Base-by-base conservation (phyloP, 2,113 vertebrate species). In the Ammodytes dubius region DNA sequence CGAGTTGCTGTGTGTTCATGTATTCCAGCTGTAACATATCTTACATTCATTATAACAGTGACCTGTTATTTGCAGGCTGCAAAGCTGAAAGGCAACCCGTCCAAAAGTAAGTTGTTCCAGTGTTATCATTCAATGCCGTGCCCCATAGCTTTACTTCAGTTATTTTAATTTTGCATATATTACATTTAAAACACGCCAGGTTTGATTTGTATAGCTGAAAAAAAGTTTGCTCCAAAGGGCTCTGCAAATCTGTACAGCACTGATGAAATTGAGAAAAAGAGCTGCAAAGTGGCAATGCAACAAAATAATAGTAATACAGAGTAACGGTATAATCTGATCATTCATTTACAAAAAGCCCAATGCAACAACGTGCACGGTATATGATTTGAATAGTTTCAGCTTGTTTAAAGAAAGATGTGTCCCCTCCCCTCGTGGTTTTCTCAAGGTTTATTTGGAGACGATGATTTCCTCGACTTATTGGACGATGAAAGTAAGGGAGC, bases 391-490 rank as follows among this genome's bases (percentile, higher is more conserved):
- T 6, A 49, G 14, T 60, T 11, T 47, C 47, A 49, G 35, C 58
- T 52, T n/a, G 17, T 49, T 2, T 59, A 50, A 60, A 52, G 43
- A 27, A 27, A 27, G 27, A 27, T 27, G 8, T 27, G 10, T 54
- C 8, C 46, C 3, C 15, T 56, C 2, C 14, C 19, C 6, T 39
- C 15, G 3, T 52, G 12, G n/a, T 61, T 72, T 91, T 80, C 61
- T 0, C 74, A 80, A 96, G 97, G 72, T 67, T 95, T 94, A 27
- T 83, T 94, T 5, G 71, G n/a, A 79, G 88, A 87, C 10, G 93
- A 94, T 74, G 94, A 96, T 1, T 59, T 96, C 27, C 90, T 96
- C 17, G 91, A 77, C 75, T 94, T 97, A 19, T 92, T 97, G 79
- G 95, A 91, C 14, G 94, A 93, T 12, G 92, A 93, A 0, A 91